These are phyloP conservation scores for Protobothrops flavoviridis DNA, from an alignment of 2,113 vertebrate genomes.

Conservation along the genomic window DNA sequence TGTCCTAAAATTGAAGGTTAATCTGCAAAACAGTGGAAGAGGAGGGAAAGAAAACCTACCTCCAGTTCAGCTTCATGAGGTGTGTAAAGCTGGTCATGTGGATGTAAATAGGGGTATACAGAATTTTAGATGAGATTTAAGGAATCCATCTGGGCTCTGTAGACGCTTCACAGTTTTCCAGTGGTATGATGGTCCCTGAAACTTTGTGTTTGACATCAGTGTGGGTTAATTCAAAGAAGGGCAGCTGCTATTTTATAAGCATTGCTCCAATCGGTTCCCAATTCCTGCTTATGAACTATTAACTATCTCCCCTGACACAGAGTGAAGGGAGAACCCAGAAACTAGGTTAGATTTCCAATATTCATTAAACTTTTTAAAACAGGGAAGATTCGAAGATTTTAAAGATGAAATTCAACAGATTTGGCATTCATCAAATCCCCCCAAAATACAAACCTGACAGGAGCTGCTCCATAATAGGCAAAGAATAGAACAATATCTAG, in stretches of 20 bases:
- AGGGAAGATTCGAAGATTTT: background rate
- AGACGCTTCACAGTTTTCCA: background rate
- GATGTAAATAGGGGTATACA: background rate
- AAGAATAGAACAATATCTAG: no score
- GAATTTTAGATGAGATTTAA: background rate
- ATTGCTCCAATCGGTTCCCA: background rate
- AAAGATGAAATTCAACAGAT: no score
- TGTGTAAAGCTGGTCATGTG: background rate
- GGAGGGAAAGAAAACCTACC: background rate
- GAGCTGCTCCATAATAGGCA: no score
- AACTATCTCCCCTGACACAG: background rate
- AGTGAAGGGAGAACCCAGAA: background rate
- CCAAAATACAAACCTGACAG: no score
- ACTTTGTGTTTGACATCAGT: background rate
- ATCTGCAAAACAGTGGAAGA: slow-evolving; percentile 2
- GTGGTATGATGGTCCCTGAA: background rate
- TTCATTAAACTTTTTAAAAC: background rate
- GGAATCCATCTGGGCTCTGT: no score
- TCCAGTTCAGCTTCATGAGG: background rate
- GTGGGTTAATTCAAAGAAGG: background rate
- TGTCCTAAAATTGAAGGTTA: slow-evolving; percentile 34
- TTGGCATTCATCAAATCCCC: no score
- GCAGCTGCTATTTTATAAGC: background rate
- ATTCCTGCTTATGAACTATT: background rate
- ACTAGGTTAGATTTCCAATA: background rate